Evolutionary conservation across 2,888 invertebrate genomes (phyloP), one percentile per base, ranked within the genome.

Genomic region (Nezara viridula): DNA sequence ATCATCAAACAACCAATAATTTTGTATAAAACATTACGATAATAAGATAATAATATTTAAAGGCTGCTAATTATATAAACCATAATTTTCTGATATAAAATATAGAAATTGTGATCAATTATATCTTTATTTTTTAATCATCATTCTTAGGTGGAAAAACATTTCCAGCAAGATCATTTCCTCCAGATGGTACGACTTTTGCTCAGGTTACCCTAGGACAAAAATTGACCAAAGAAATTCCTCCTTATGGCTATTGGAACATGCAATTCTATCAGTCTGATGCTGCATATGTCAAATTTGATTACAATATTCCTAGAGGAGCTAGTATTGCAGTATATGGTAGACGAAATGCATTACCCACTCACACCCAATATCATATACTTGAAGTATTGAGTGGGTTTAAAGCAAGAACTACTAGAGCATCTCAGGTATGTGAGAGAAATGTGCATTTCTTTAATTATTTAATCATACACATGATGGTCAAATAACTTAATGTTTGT

Each of bases 241-340:
- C 96, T 92, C 96, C 98, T 91, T 98, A 98, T 94, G 97, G 98
- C 93, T 98, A 98, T 93, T 98, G 98, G 98, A 98, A 98, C 93
- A 97, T 98, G 96, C 98, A 98, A 93, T 98, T 99, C 93, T 98
- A 97, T 94, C 98, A 98, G 93, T 97, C 97, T 90, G 97, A 98
- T 93, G 96, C 98, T 89, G 96, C 97, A 86, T 98, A 98, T 93
- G 97, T 99, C 88, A 97, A 97, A 93, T 98, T 98, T 93, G 98
- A 98, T 93, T 97, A 98, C 93, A 96, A 96, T 93, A 97, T 98
- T 92, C 97, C 98, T 2, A 94, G 97, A 91, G 98, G 98, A 88
- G 97, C 98, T 81, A 97, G 97, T 91, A 97, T 99, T 93, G 99
- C 98, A 77, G 96, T 99, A 27, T 98, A 99, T 92, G 98, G 98